Conservation (phyloP, 2,797 vertebrate genomes). For the Ataeniobius toweri region DNA sequence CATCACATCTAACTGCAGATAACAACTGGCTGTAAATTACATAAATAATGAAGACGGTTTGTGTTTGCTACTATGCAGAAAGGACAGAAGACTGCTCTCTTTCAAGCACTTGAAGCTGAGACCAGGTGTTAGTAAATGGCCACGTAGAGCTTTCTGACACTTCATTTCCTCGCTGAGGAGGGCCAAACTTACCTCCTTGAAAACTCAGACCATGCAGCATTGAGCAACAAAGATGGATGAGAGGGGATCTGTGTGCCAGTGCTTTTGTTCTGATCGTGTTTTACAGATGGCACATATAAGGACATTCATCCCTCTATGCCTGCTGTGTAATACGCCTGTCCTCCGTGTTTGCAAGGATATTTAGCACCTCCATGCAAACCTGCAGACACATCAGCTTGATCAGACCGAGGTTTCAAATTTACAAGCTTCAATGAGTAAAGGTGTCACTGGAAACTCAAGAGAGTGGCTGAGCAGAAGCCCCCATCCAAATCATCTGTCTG, state of each 20-base stretch:
- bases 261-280: neutral
- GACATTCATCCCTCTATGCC: constrained; percentile 1
- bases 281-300: constrained; percentile 7
- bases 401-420: constrained; percentile 53
- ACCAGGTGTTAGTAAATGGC: constrained; percentile 57
- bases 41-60: constrained; percentile 62
- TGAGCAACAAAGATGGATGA: constrained; percentile 1
- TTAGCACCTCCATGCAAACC: constrained; percentile 36
- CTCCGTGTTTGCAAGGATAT: constrained; percentile 19
- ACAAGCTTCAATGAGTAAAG: constrained; percentile 56
- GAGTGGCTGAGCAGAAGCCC: constrained; percentile 58
- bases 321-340: constrained; percentile 8
- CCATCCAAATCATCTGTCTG: constrained; percentile 59
- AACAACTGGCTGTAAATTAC: constrained; percentile 69
- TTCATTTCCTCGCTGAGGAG: constrained; percentile 70
- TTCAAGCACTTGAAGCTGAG: constrained; percentile 41
- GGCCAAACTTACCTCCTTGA: constrained; percentile 60
- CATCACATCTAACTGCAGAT: constrained; percentile 70
- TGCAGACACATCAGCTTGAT: constrained; percentile 31
- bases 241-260: constrained; percentile 9
- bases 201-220: constrained; percentile 48
- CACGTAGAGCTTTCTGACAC: constrained; percentile 64
- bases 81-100: constrained; percentile 39
- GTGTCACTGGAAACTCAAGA: constrained; percentile 64
- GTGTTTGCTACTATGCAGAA: constrained; percentile 1